A percentile compares a stretch with the other conserved stretches of the same genome.
phyloP scores from a whole-genome alignment of 2,888 invertebrate species.

The Drosophila cognata region DNA sequence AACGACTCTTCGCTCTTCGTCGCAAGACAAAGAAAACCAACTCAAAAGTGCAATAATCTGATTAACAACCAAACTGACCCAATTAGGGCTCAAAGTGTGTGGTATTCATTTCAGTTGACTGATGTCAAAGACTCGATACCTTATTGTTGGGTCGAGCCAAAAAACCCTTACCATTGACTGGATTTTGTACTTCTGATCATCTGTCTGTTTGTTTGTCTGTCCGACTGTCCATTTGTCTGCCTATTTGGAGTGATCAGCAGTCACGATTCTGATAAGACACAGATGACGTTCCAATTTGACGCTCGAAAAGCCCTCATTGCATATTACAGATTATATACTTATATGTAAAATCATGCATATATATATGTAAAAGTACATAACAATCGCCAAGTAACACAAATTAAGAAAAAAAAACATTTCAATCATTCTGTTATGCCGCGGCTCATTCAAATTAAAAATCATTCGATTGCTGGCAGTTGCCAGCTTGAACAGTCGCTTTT shows the following conservation, averaged over 20 bases:
- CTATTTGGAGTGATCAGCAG: slow-evolving; percentile 11
- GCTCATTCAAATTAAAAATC: slow-evolving; percentile 33
- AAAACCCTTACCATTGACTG: slow-evolving; percentile 10
- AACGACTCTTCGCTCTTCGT: slow-evolving; percentile 32
- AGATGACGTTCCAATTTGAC: slow-evolving; percentile 45
- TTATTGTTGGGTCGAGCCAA: background rate
- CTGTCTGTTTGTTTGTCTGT: slow-evolving; percentile 4
- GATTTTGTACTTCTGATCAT: background rate
- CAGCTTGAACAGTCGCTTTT: slow-evolving; percentile 13
- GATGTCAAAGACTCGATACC: background rate
- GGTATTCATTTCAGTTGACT: slow-evolving; percentile 4
- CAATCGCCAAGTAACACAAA: slow-evolving; percentile 22
- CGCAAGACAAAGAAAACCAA: slow-evolving; percentile 50
- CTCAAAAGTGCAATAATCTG: slow-evolving; percentile 57
- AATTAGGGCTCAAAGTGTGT: slow-evolving; percentile 14
- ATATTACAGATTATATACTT: slow-evolving; percentile 31
- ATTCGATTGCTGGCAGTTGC: slow-evolving; percentile 39
- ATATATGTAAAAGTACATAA: background rate
- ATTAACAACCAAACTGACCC: slow-evolving; percentile 44
- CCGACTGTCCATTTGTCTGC: slow-evolving; percentile 7
- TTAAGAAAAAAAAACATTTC: slow-evolving; percentile 23
- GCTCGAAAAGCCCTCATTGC: slow-evolving; percentile 39
- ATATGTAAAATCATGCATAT: background rate
- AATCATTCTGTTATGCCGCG: slow-evolving; percentile 34
- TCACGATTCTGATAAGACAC: slow-evolving; percentile 48